phyloP scores from a whole-genome alignment of 2,113 vertebrate species.

The Aphyosemion australe region DNA sequence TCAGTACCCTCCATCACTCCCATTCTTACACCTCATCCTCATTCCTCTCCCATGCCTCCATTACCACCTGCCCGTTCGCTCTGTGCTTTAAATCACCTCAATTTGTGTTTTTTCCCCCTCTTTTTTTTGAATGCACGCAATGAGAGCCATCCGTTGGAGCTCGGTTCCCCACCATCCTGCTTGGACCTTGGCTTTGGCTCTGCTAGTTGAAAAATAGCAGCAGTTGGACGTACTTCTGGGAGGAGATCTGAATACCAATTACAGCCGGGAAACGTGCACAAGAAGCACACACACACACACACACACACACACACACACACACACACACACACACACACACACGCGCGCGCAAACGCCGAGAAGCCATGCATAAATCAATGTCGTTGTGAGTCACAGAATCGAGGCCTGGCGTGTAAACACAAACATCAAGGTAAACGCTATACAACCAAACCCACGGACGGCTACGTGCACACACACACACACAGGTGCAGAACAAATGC shows the following conservation, averaged over 20 bases:
- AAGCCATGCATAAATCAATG: slow-evolving; percentile 69
- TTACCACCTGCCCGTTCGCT: slow-evolving; percentile 66
- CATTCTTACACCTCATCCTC: slow-evolving; percentile 33
- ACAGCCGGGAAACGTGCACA: slow-evolving; percentile 45
- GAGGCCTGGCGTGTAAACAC: slow-evolving; percentile 61
- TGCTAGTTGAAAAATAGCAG: slow-evolving; percentile 64
- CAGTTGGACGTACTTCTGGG: slow-evolving; percentile 69
- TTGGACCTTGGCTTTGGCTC: slow-evolving; percentile 65
- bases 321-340: slow-evolving; percentile 4
- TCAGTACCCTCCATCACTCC: slow-evolving; percentile 48
- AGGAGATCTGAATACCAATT: slow-evolving; percentile 78
- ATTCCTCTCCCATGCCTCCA: slow-evolving; percentile 52
- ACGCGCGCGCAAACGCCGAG: slow-evolving; percentile 24
- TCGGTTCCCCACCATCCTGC: slow-evolving; percentile 66
- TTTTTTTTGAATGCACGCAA: slow-evolving; percentile 65
- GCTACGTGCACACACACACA: slow-evolving; percentile 6
- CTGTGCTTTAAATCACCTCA: slow-evolving; percentile 73
- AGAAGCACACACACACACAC: neutral
- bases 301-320: slow-evolving; percentile 3
- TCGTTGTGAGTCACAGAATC: slow-evolving; percentile 66
- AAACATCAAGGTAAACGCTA: slow-evolving; percentile 63
- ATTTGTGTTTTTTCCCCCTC: slow-evolving; percentile 49
- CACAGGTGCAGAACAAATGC: slow-evolving; percentile 16
- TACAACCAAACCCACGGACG: slow-evolving; percentile 22
- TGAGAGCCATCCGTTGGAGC: slow-evolving; percentile 71